phyloP scores from a whole-genome alignment of 1,140 invertebrate genomes.

The Coboldia fuscipes region DNA sequence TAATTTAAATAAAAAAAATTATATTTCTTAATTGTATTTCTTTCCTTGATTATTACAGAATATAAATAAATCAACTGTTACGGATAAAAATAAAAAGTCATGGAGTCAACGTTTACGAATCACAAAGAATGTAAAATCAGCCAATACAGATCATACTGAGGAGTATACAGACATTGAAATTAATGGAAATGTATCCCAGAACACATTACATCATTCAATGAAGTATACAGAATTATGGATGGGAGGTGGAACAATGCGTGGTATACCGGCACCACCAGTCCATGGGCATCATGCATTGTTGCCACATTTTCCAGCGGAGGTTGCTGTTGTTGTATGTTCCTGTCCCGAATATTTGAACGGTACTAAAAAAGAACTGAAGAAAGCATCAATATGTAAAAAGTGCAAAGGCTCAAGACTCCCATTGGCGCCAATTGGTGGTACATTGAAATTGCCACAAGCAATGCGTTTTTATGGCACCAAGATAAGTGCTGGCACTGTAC shows the following conservation, averaged over 20 bases:
- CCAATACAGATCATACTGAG: conserved; percentile 22
- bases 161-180: neutral
- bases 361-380: conserved; percentile 44
- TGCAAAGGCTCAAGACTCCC: conserved; percentile 51
- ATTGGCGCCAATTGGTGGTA: conserved; percentile 33
- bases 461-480: too few relatives aligned
- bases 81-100: conserved; percentile 24
- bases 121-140: too few relatives aligned
- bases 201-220: conserved; percentile 52
- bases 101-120: conserved; percentile 24
- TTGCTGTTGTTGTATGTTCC: conserved; percentile 49
- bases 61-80: too few relatives aligned
- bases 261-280: conserved; percentile 26
- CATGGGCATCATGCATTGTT: conserved; percentile 23
- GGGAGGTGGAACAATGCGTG: conserved; percentile 43
- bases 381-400: conserved; percentile 51
- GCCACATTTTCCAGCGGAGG: conserved; percentile 27
- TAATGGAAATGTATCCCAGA: conserved; percentile 21
- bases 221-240: conserved; percentile 64
- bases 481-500: conserved; percentile 26
- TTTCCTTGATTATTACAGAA: too few relatives aligned
- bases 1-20: too few relatives aligned
- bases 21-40: too few relatives aligned
- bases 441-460: conserved; percentile 27
- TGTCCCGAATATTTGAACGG: conserved; percentile 51